Evolutionary conservation across 2,113 vertebrate genomes (phyloP).

Genomic region (Thomomys bottae): DNA sequence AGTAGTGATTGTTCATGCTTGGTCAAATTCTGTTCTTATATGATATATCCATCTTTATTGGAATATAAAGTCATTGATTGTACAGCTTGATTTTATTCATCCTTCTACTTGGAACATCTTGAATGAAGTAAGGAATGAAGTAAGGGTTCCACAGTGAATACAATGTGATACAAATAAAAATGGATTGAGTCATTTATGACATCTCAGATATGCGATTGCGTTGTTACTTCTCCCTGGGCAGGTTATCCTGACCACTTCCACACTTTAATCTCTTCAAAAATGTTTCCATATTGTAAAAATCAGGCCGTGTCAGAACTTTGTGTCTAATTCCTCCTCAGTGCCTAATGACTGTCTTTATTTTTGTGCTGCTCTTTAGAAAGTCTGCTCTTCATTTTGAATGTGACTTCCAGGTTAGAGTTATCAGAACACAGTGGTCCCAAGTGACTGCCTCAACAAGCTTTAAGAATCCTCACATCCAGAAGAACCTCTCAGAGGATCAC

Average conservation of each 20-base stretch:
- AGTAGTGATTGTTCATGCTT: not conserved
- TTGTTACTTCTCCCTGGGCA: not conserved
- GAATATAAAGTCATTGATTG: not conserved
- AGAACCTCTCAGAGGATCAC: conserved; percentile 77
- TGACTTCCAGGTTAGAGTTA: conserved; percentile 39
- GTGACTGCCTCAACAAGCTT: conserved; percentile 71
- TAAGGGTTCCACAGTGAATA: not conserved
- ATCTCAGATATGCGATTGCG: not conserved
- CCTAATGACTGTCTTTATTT: not conserved
- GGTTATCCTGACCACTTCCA: not conserved
- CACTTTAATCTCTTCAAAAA: not conserved
- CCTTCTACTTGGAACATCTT: not conserved
- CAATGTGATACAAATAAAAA: not conserved
- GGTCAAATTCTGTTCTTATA: not conserved
- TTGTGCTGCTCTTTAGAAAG: not conserved
- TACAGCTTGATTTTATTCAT: not conserved
- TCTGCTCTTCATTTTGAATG: not conserved
- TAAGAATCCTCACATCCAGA: conserved; percentile 70
- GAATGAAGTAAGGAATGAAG: not conserved
- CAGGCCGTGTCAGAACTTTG: conserved; percentile 3
- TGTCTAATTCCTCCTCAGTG: not conserved
- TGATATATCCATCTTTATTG: not conserved
- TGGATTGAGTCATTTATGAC: not conserved
- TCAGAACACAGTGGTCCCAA: conserved; percentile 57
- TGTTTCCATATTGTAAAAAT: not conserved